These are phyloP conservation scores for Drosophila sp. DNA, from an alignment of 1,140 invertebrate species.

Conservation along the genomic window DNA sequence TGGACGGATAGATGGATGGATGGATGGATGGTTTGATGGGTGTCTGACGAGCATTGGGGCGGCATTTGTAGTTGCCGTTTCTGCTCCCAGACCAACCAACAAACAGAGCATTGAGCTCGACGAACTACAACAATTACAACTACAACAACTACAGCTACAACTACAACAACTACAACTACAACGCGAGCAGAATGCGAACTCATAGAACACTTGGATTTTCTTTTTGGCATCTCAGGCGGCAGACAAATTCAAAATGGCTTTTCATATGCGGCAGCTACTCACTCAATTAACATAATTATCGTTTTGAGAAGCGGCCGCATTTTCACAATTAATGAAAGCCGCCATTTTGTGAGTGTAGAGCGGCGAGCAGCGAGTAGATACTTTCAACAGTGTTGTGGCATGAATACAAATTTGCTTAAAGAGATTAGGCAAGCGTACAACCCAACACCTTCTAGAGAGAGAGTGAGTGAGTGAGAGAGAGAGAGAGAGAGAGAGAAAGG, in stretches of 20 bases:
- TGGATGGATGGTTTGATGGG: constrained; percentile 19
- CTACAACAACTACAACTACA: constrained; percentile 18
- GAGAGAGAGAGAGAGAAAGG: background rate
- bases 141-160: background rate
- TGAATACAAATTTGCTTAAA: constrained; percentile 23
- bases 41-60: constrained; percentile 56
- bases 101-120: constrained; percentile 26
- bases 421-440: constrained; percentile 35
- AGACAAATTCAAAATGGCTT: constrained; percentile 67
- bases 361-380: background rate
- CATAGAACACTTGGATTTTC: constrained; percentile 51
- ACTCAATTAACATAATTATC: constrained; percentile 81
- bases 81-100: constrained; percentile 2
- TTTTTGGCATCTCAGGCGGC: constrained; percentile 29
- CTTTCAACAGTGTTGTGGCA: constrained; percentile 7
- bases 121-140: constrained; percentile 24
- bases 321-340: constrained; percentile 77
- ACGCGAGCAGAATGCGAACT: background rate
- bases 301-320: constrained; percentile 49
- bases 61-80: constrained; percentile 17
- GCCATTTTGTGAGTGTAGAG: constrained; percentile 61
- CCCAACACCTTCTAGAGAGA: constrained; percentile 44
- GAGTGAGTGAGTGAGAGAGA: background rate
- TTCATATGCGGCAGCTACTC: constrained; percentile 47
- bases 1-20: constrained; percentile 42